A percentile compares a stretch with the other conserved stretches of the same genome.
These are phyloP conservation scores for Erebia ligea DNA, from an alignment of 2,888 invertebrate genomes.

Conservation along the genomic window DNA sequence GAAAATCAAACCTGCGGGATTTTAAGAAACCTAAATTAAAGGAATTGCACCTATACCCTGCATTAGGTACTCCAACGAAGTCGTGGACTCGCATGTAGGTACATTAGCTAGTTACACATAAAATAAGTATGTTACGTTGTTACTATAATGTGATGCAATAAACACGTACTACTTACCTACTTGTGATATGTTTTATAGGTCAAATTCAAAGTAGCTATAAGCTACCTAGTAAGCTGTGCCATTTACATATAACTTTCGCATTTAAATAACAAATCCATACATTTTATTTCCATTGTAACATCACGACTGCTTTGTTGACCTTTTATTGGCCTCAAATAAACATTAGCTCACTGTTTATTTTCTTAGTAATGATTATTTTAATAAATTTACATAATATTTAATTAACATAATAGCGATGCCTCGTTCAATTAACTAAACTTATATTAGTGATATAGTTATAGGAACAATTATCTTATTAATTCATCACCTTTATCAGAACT, in stretches of 20 bases:
- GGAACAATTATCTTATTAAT: too few species aligned
- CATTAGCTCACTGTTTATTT: conserved; percentile 36
- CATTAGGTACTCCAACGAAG: too few species aligned
- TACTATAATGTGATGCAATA: background rate
- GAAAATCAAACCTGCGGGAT: too few species aligned
- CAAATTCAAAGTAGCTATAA: conserved; percentile 6
- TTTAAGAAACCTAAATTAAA: too few species aligned
- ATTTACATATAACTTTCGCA: conserved; percentile 29
- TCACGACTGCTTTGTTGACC: conserved; percentile 37
- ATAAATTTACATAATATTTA: conserved; percentile 28
- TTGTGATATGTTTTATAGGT: conserved; percentile 15
- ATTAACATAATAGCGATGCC: conserved; percentile 6
- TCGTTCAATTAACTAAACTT: too few species aligned
- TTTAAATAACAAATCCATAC: conserved; percentile 40
- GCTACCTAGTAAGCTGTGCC: conserved; percentile 11
- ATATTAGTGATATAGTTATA: too few species aligned
- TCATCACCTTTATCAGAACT: too few species aligned
- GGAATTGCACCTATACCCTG: too few species aligned
- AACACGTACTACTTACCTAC: background rate
- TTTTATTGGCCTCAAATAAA: conserved; percentile 39
- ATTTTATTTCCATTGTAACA: conserved; percentile 38
- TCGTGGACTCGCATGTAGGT: too few species aligned
- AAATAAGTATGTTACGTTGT: background rate
- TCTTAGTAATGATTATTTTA: conserved; percentile 36
- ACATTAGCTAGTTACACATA: background rate